Evolutionary conservation across 2,888 invertebrate genomes (phyloP).

Genomic region (Myopa tessellatipennis): DNA sequence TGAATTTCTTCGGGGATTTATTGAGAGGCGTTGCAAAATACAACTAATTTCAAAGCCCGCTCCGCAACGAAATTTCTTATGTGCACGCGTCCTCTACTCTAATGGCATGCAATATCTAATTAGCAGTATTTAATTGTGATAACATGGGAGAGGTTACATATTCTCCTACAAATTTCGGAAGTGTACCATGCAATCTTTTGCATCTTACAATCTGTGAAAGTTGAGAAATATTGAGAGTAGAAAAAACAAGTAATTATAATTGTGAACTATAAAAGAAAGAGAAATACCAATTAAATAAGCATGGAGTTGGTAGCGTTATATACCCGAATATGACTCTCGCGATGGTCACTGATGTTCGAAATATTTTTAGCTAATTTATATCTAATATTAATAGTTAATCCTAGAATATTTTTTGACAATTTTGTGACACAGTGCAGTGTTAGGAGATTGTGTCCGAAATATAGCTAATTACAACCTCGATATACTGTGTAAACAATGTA

Average conservation of each 20-base stretch:
- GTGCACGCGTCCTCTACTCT: neutral
- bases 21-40: constrained; percentile 28
- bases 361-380: no score
- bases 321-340: no score
- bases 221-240: no score
- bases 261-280: neutral
- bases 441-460: no score
- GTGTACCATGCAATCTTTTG: neutral
- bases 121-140: neutral
- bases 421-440: no score
- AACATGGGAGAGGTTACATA: neutral
- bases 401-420: no score
- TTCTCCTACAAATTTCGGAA: neutral
- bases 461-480: no score
- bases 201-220: neutral
- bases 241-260: neutral
- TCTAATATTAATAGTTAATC: no score
- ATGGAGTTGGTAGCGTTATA: no score
- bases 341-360: no score
- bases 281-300: no score
- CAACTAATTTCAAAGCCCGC: neutral
- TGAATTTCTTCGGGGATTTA: constrained; percentile 22
- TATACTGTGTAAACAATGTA: no score
- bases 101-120: constrained; percentile 6
- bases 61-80: neutral